These are phyloP conservation scores for Xanthorhoe designata DNA, from an alignment of 2,888 invertebrate species.

Conservation along the genomic window DNA sequence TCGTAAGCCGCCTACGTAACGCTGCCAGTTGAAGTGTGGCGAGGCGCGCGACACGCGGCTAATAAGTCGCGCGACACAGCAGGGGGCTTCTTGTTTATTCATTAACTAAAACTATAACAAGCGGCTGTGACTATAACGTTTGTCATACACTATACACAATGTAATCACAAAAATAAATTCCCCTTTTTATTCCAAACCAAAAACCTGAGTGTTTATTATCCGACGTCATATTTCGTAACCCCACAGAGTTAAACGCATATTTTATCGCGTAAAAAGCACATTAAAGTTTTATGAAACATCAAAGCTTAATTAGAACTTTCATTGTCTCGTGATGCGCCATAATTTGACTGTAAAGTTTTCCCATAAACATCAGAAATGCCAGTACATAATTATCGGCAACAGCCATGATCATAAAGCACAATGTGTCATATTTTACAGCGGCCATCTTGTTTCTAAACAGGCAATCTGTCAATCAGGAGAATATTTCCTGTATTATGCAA, in stretches of 20 bases:
- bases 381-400: slow-evolving; percentile 7
- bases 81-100: slow-evolving; percentile 33
- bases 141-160: slow-evolving; percentile 8
- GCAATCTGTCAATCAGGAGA: slow-evolving; percentile 11
- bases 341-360: slow-evolving; percentile 16
- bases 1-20: not conserved
- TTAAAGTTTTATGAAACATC: slow-evolving; percentile 30
- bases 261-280: slow-evolving; percentile 13
- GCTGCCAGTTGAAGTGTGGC: slow-evolving; percentile 1
- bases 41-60: slow-evolving; percentile 1
- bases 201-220: slow-evolving; percentile 4
- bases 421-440: slow-evolving; percentile 21
- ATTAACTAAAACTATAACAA: slow-evolving; percentile 14
- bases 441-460: slow-evolving; percentile 26
- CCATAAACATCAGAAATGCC: slow-evolving; percentile 26
- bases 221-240: slow-evolving; percentile 25
- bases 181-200: not conserved
- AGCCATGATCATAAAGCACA: slow-evolving; percentile 18
- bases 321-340: slow-evolving; percentile 30
- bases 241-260: slow-evolving; percentile 5
- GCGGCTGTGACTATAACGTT: slow-evolving; percentile 12
- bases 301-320: slow-evolving; percentile 31
- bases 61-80: slow-evolving; percentile 12
- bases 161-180: slow-evolving; percentile 26
- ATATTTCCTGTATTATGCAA: slow-evolving; percentile 8